These are phyloP conservation scores for Beroe forskalii DNA, from an alignment of 37 sponge, comb jelly and placozoan genomes.

Conservation along the genomic window DNA sequence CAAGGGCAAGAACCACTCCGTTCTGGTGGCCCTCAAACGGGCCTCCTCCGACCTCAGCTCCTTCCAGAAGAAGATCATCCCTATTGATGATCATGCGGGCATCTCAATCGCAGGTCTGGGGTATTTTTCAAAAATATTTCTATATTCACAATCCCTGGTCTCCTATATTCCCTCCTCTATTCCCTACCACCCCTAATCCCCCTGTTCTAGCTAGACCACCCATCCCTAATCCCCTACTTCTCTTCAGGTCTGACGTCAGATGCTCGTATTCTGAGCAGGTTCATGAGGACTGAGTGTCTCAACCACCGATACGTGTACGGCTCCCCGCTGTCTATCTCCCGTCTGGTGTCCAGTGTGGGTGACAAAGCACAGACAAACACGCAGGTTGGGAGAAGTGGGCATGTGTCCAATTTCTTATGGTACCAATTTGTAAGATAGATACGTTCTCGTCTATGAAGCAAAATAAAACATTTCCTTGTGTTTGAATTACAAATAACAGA, in stretches of 20 bases:
- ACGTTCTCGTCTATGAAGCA: no score
- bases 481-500: no score
- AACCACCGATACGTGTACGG: constrained; percentile 79
- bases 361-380: constrained; percentile 68
- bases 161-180: neutral
- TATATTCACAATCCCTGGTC: neutral
- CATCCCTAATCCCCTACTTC: neutral
- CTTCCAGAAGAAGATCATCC: constrained; percentile 93
- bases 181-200: neutral
- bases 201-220: neutral
- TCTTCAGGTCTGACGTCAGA: constrained; percentile 22
- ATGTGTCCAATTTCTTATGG: no score
- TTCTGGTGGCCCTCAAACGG: constrained; percentile 90
- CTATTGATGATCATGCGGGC: constrained; percentile 89
- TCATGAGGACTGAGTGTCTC: constrained; percentile 96
- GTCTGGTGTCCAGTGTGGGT: constrained; percentile 88
- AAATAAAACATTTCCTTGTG: no score
- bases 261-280: constrained; percentile 73
- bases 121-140: neutral
- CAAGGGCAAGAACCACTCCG: constrained; percentile 85
- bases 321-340: constrained; percentile 75
- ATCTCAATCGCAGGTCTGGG: constrained; percentile 87
- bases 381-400: neutral
- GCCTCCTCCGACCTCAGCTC: constrained; percentile 89
- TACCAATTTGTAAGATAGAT: no score